phyloP scores from a whole-genome alignment of 2,888 invertebrate species.

The Malthinus seriepunctatus region DNA sequence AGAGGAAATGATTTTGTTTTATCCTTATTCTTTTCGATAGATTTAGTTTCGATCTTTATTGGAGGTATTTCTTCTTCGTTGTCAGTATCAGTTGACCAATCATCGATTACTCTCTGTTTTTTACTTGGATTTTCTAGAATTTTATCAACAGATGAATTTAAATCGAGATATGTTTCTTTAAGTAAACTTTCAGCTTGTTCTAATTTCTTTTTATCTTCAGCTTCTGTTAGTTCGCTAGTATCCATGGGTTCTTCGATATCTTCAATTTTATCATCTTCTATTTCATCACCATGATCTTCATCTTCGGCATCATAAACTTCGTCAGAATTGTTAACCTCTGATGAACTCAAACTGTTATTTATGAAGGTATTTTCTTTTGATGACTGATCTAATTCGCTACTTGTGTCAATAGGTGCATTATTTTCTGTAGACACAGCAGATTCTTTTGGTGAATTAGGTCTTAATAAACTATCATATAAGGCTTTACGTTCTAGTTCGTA shows the following conservation, averaged over 20 bases:
- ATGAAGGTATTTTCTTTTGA: background rate
- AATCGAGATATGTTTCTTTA: constrained; percentile 38
- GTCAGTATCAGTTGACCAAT: constrained; percentile 44
- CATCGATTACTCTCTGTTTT: constrained; percentile 39
- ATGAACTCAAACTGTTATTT: background rate
- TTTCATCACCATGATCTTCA: constrained; percentile 7
- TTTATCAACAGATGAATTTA: constrained; percentile 34
- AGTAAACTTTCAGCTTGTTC: constrained; percentile 36
- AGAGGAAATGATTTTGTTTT: constrained; percentile 22
- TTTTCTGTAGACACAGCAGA: constrained; percentile 29
- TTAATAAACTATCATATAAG: constrained; percentile 53
- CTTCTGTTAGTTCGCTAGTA: constrained; percentile 15
- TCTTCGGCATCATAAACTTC: constrained; percentile 8
- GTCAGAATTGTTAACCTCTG: background rate
- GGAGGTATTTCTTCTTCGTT: constrained; percentile 33
- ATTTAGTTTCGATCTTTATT: constrained; percentile 30
- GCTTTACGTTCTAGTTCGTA: constrained; percentile 55
- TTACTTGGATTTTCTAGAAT: constrained; percentile 34
- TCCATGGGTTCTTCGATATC: constrained; percentile 11
- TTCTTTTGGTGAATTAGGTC: constrained; percentile 38
- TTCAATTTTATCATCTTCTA: constrained; percentile 18
- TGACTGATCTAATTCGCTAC: background rate
- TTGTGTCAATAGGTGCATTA: constrained; percentile 20
- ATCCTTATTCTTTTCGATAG: constrained; percentile 36
- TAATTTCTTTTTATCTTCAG: constrained; percentile 28